phyloP scores from a whole-genome alignment of 2,113 vertebrate species.

The Paralichthys olivaceus region DNA sequence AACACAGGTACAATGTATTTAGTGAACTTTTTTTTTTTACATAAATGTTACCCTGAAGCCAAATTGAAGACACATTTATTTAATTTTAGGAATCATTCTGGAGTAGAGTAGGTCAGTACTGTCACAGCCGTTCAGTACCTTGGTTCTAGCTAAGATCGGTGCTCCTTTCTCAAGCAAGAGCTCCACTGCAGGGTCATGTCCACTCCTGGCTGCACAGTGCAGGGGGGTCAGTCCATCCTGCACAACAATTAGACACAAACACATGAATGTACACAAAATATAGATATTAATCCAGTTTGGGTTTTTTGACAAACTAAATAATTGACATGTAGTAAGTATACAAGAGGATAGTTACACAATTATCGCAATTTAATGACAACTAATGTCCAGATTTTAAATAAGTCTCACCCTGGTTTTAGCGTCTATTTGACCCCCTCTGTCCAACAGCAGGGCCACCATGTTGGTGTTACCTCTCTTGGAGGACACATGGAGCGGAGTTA shows the following conservation, averaged over 20 bases:
- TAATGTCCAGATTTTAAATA: background rate
- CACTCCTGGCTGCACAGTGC: conserved; percentile 96
- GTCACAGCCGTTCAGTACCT: conserved; percentile 77
- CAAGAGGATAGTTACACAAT: background rate
- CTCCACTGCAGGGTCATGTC: conserved; percentile 93
- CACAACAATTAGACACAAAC: conserved; percentile 2
- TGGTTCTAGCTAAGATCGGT: conserved; percentile 94
- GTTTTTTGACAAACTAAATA: background rate
- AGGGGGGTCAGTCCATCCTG: conserved; percentile 97
- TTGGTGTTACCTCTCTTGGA: conserved; percentile 97
- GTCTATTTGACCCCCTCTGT: conserved; percentile 95
- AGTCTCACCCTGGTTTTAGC: conserved; percentile 95
- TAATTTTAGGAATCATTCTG: background rate
- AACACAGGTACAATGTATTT: background rate
- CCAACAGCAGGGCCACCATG: conserved; percentile 96
- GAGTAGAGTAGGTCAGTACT: background rate
- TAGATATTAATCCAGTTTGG: background rate
- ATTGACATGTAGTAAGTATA: background rate
- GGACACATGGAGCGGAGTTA: conserved; percentile 97
- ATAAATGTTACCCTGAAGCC: no score
- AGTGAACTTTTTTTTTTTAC: no score
- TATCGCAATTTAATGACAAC: background rate
- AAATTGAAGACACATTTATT: background rate
- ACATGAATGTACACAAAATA: background rate
- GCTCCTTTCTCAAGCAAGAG: conserved; percentile 93